Evolutionary conservation across 2,888 invertebrate species (phyloP).

Genomic region (Mechanitis messenoides): DNA sequence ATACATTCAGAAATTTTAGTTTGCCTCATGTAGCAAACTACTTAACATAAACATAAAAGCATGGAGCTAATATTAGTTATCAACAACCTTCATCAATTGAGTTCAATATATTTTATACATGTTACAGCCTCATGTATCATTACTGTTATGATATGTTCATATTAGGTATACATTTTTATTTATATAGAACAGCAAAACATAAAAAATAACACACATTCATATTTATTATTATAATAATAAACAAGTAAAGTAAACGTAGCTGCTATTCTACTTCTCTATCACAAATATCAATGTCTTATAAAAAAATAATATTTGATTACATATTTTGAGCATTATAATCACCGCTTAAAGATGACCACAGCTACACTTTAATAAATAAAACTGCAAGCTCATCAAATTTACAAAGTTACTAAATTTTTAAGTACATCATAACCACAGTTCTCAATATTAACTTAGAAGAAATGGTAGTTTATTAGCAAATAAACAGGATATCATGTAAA

Average conservation of each 20-base stretch:
- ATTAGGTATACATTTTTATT: neutral
- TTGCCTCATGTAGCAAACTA: slow-evolving; percentile 17
- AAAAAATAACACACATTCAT: neutral
- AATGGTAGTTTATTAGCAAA: slow-evolving; percentile 81
- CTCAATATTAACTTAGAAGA: slow-evolving; percentile 51
- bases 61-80: slow-evolving; percentile 26
- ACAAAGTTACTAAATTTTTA: slow-evolving; percentile 34
- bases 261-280: neutral
- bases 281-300: neutral
- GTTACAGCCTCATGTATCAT: slow-evolving; percentile 19
- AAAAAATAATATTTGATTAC: neutral
- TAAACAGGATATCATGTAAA: slow-evolving; percentile 90
- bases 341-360: neutral
- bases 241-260: neutral
- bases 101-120: slow-evolving; percentile 20
- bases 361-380: neutral
- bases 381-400: slow-evolving; percentile 8
- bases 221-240: neutral
- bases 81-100: slow-evolving; percentile 27
- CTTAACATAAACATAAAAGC: slow-evolving; percentile 36
- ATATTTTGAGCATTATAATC: slow-evolving; percentile 6
- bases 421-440: slow-evolving; percentile 30
- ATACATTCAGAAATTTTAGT: neutral
- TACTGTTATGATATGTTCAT: slow-evolving; percentile 19
- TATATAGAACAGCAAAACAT: slow-evolving; percentile 8